phyloP scores from a whole-genome alignment of 2,888 invertebrate species.

The Andrena praecox region DNA sequence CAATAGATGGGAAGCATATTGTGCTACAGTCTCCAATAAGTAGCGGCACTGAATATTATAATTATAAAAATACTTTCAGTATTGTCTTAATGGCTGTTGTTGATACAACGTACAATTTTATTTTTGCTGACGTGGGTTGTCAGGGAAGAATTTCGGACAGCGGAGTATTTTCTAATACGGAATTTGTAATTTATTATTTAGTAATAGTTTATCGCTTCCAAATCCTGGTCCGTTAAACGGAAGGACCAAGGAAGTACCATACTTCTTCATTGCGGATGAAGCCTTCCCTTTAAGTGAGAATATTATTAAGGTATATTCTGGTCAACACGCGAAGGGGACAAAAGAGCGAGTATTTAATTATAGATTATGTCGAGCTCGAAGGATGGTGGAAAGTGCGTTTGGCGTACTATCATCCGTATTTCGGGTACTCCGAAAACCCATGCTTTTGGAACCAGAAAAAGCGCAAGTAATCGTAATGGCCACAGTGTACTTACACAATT shows the following conservation, averaged over 20 bases:
- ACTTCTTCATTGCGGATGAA: background rate
- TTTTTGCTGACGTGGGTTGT: slow-evolving; percentile 27
- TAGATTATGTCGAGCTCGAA: background rate
- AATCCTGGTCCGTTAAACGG: background rate
- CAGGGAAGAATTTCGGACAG: slow-evolving; percentile 79
- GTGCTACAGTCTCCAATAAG: slow-evolving; percentile 72
- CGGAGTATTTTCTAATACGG: slow-evolving; percentile 69
- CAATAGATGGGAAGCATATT: slow-evolving; percentile 80
- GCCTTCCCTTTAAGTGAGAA: background rate
- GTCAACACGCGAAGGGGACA: background rate
- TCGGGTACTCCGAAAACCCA: too few species aligned
- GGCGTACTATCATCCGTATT: background rate
- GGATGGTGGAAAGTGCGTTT: background rate
- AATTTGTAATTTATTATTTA: background rate
- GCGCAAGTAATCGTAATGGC: background rate
- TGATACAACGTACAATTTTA: slow-evolving; percentile 57
- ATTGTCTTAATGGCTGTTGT: slow-evolving; percentile 77
- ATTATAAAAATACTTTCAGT: slow-evolving; percentile 79
- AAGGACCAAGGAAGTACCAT: background rate
- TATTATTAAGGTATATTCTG: background rate
- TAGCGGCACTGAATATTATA: slow-evolving; percentile 74
- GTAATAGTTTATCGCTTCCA: background rate
- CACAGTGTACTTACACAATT: background rate
- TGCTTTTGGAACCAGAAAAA: background rate
- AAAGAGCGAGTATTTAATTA: background rate